These are phyloP conservation scores for Ophion ellenae DNA, from an alignment of 2,888 invertebrate genomes.

Conservation along the genomic window DNA sequence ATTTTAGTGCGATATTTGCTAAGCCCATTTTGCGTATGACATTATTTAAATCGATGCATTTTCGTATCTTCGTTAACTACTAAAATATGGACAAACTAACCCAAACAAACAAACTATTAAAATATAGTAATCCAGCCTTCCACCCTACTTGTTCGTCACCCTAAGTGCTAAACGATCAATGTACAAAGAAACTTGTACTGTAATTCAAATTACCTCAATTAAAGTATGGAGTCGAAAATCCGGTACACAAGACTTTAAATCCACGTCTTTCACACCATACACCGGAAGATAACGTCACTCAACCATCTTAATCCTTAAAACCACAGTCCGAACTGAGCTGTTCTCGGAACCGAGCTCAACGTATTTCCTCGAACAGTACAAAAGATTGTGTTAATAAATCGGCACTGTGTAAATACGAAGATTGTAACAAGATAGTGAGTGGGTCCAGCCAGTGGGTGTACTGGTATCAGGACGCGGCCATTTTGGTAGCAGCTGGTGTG, in stretches of 20 bases:
- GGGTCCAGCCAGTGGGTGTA: conserved; percentile 50
- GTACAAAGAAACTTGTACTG: too few relatives aligned
- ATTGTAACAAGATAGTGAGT: background rate
- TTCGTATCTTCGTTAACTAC: too few relatives aligned
- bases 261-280: conserved; percentile 44
- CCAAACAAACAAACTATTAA: too few relatives aligned
- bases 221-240: background rate
- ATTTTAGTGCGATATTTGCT: too few relatives aligned
- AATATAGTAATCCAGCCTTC: too few relatives aligned
- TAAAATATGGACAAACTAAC: too few relatives aligned
- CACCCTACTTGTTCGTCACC: too few relatives aligned
- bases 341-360: background rate
- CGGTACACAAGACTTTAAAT: conserved; percentile 38
- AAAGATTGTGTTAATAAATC: background rate
- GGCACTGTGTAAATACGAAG: background rate
- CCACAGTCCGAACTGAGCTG: background rate
- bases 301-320: conserved; percentile 20
- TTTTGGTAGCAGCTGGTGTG: conserved; percentile 75
- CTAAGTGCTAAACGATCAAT: too few relatives aligned
- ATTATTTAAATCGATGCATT: too few relatives aligned
- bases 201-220: conserved; percentile 31
- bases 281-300: conserved; percentile 38
- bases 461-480: conserved; percentile 76
- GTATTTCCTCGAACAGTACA: background rate
- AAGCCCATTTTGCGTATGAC: too few relatives aligned